These are phyloP conservation scores for Dendrocincla tyrannina DNA, from an alignment of 2,797 vertebrate genomes.

Conservation along the genomic window DNA sequence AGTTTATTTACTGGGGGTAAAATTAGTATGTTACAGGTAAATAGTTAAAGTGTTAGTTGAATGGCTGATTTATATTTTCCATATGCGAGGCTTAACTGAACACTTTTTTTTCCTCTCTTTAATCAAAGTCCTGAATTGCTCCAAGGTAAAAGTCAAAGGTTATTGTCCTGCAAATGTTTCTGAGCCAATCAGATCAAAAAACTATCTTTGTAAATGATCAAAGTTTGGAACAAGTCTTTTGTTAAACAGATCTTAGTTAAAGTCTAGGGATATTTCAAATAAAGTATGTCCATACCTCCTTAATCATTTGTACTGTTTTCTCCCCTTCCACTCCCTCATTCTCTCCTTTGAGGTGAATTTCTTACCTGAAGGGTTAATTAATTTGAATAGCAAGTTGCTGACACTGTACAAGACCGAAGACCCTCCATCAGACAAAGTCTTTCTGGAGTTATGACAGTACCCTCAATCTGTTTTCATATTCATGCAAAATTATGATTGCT, in stretches of 20 bases:
- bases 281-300: background rate
- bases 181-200: background rate
- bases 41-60: background rate
- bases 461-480: background rate
- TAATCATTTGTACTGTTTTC: background rate
- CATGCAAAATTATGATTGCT: background rate
- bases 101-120: background rate
- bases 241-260: background rate
- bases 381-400: background rate
- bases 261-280: background rate
- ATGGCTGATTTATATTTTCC: background rate
- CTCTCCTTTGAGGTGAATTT: background rate
- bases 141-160: background rate
- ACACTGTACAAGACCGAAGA: background rate
- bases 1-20: background rate
- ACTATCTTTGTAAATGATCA: background rate
- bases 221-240: background rate
- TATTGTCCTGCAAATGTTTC: background rate
- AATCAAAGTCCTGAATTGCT: background rate
- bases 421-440: background rate
- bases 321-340: rapidly evolving
- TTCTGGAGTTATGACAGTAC: background rate
- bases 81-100: rapidly evolving
- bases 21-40: too few species aligned
- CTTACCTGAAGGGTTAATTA: background rate